Base-by-base conservation (phyloP, 2,888 invertebrate species). In the Drosophila paranaensis region DNA sequence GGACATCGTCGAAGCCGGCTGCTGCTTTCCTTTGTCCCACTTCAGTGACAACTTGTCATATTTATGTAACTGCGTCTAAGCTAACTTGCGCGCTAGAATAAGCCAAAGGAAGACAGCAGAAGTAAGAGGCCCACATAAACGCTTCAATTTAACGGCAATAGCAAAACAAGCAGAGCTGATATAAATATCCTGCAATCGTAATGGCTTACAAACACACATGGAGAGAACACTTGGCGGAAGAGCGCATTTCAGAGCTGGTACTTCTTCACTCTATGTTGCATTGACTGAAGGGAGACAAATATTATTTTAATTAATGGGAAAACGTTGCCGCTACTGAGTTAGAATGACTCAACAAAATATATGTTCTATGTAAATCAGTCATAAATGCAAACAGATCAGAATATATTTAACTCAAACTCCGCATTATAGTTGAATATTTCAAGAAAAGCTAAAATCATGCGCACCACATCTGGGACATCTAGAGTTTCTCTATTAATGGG, bases 1-100 rank as follows among this genome's bases (percentile, higher is more conserved):
- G 84, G 74, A 79, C 81, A 72, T 54, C 71, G 57, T 66, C 57
- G 64, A 62, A 77, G 70, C 78, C 50, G 20, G 20, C 40, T 14
- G 54, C 63, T 61, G 53, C 43, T 54, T 45, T 60, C 20, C 39
- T 57, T 56, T 69, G 46, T 60, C 71, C 70, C 69, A 33, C 71
- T 65, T 77, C 63, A 71, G 53, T 43, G 56, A 62, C 69, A 71
- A 81, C 79, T 81, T 77, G 83, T 88, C 86, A 88, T 88, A 85
- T 85, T 88, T 88, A 86, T 85, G 75, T 78, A 74, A 56, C 69
- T 75, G 66, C 75, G 71, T 81, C 75, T 81, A 86, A 88, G 88
- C 81, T 73, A 87, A 74, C 77, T 77, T 67, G 35, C 16, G 43
- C 35, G 11, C 9, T 6, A n/a, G 35, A 14, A 5, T 0, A 14